Evolutionary conservation across 2,888 invertebrate genomes (phyloP).

Genomic region (Drosophila buzzatii): DNA sequence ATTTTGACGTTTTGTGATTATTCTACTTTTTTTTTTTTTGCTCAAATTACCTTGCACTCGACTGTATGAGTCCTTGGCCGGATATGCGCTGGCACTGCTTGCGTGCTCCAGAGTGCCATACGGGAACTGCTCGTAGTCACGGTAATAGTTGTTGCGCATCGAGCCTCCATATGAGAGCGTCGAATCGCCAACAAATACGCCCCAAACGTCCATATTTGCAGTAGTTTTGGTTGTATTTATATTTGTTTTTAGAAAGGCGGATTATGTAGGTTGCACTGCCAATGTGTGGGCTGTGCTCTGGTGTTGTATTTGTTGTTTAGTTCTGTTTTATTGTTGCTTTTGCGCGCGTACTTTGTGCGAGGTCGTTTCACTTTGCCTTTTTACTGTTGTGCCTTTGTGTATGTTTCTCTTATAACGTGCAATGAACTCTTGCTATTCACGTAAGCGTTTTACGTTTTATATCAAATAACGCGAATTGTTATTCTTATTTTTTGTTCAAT

Average conservation of each 20-base stretch:
- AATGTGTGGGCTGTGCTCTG: conserved; percentile 18
- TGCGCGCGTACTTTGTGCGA: conserved; percentile 68
- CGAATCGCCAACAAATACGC: conserved; percentile 86
- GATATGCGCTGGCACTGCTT: conserved; percentile 66
- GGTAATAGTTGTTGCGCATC: conserved; percentile 85
- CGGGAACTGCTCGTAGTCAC: conserved; percentile 86
- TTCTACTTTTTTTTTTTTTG: neutral
- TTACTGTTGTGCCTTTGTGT: conserved; percentile 41
- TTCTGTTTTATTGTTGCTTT: conserved; percentile 39
- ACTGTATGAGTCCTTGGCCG: conserved; percentile 83
- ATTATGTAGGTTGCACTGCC: conserved; percentile 39
- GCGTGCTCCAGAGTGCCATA: conserved; percentile 83
- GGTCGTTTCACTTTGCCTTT: conserved; percentile 73
- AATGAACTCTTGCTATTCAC: conserved; percentile 69
- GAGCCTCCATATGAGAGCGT: conserved; percentile 86
- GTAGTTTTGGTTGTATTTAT: conserved; percentile 7
- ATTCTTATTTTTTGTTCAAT: conserved; percentile 17
- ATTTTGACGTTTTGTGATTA: conserved; percentile 4
- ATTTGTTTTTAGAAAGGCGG: conserved; percentile 28
- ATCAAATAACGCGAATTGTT: conserved; percentile 41
- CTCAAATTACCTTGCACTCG: conserved; percentile 83
- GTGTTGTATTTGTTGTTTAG: conserved; percentile 35
- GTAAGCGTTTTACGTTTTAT: conserved; percentile 33
- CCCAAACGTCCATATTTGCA: conserved; percentile 86
- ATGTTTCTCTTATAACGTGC: conserved; percentile 55